Evolutionary conservation across 2,888 invertebrate species (phyloP).

Genomic region (Ommatoiulus sabulosus): DNA sequence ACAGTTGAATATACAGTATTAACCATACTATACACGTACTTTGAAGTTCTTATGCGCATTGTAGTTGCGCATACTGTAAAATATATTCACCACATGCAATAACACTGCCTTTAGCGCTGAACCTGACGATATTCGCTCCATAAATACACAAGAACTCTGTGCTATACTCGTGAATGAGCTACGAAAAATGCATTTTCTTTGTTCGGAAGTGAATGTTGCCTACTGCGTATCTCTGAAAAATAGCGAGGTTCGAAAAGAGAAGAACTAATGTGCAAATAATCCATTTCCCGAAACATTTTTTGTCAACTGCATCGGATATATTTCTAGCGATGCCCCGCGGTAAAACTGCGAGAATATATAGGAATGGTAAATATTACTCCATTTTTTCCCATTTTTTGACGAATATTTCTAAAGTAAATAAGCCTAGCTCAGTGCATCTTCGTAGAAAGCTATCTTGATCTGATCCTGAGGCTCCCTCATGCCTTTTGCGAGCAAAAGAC

Average conservation of each 20-base stretch:
- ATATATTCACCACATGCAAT: too few relatives aligned
- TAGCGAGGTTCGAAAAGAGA: neutral
- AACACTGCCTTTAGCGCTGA: too few relatives aligned
- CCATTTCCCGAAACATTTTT: neutral
- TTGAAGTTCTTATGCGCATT: too few relatives aligned
- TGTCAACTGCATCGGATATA: neutral
- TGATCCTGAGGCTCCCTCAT: conserved; percentile 23
- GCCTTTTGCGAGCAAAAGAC: neutral
- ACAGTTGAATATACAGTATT: too few relatives aligned
- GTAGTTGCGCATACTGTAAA: too few relatives aligned
- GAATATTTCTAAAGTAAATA: conserved; percentile 10
- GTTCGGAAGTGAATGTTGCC: neutral
- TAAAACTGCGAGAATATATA: neutral
- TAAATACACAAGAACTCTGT: too few relatives aligned
- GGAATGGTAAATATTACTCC: neutral
- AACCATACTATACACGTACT: too few relatives aligned
- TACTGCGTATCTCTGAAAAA: neutral
- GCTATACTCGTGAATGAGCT: neutral
- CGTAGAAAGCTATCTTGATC: neutral
- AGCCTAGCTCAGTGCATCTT: conserved; percentile 14
- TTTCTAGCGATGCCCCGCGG: neutral
- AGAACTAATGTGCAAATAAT: conserved; percentile 25
- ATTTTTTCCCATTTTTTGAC: neutral
- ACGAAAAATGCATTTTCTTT: neutral
- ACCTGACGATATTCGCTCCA: too few relatives aligned